Base-by-base conservation (phyloP, 2,888 invertebrate species). In the Atrina japonica region DNA sequence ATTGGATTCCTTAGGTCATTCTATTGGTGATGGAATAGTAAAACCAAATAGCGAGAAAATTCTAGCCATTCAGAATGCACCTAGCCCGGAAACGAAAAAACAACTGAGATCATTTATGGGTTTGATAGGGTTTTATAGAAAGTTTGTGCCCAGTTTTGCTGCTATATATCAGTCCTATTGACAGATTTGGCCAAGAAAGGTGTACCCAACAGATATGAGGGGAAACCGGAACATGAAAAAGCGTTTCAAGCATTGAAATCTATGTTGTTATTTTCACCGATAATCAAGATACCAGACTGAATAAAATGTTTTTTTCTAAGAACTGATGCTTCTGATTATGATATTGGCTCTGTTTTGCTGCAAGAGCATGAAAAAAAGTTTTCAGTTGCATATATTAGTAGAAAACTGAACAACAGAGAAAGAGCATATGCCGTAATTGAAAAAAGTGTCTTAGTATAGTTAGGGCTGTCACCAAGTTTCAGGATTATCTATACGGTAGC, bases 371-470 rank as follows among this genome's bases (percentile, higher is more conserved):
- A 65, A 3, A 23, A 50, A 21, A 41, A 47, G 35, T 52, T 63
- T 18, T 76, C 79, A 23, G 74, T 81, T 11, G 66, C 69, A 5
- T 81, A 70, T 53, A 76, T 70, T n/a, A 80, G 80, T 49, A 59
- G 58, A 41, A 82, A 79, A 53, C 43, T 82, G 23, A 27, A 58
- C 18, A 14, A 35, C 2, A 59, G 64, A 18, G 82, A 80, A 49
- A 49, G 25, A 7, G 67, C 45, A 21, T 77, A 77, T 47, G 66
- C 80, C 2, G 68, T 67, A 11, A 74, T 81, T 14, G 80, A 78
- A 55, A 73, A 65, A 76, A 78, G 43, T 78, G 78, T 66, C 47
- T 81, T 18, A 75, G 73, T 6, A 49, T 79, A n/a, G 63, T 78
- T 3, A 76, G 72, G 70, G 75, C 64, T 11, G 50, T 78, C 3